Conservation (phyloP, 37 sponge, comb jelly and placozoan genomes). For the Diacarnus erythraeanus region DNA sequence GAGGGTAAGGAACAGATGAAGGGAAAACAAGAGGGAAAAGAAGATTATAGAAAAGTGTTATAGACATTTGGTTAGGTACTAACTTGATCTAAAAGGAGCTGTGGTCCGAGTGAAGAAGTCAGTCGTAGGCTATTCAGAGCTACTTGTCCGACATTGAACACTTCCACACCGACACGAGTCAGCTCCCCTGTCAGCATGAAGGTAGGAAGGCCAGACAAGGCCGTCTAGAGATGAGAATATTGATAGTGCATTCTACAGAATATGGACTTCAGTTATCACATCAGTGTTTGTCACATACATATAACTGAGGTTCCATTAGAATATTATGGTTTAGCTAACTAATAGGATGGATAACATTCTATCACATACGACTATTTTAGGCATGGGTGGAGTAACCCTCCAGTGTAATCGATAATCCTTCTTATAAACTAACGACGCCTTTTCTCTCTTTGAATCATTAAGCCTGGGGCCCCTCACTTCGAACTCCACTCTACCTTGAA, state of each 20-base stretch:
- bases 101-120: slow-evolving; percentile 32
- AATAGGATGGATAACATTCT: not conserved
- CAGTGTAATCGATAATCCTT: slow-evolving; percentile 73
- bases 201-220: slow-evolving; percentile 25
- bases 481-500: slow-evolving; percentile 62
- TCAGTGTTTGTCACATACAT: not conserved
- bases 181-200: slow-evolving; percentile 54
- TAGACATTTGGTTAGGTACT: not conserved
- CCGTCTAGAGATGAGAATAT: no score
- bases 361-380: slow-evolving; percentile 64
- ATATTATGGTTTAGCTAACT: not conserved
- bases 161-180: slow-evolving; percentile 36
- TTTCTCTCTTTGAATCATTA: slow-evolving; percentile 56
- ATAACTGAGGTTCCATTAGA: no score
- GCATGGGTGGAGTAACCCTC: slow-evolving; percentile 69
- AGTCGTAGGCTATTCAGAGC: slow-evolving; percentile 51
- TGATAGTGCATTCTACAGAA: not conserved
- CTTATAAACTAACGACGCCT: slow-evolving; percentile 44
- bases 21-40: no score
- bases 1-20: no score
- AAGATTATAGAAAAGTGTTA: no score
- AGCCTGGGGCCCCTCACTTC: slow-evolving; percentile 53
- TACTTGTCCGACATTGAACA: slow-evolving; percentile 61
- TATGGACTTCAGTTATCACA: not conserved
- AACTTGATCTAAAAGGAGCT: slow-evolving; percentile 34